A percentile compares a stretch with the other conserved stretches of the same genome.
Conservation (phyloP, 2,113 vertebrate species). For the Misgurnus mizolepis region DNA sequence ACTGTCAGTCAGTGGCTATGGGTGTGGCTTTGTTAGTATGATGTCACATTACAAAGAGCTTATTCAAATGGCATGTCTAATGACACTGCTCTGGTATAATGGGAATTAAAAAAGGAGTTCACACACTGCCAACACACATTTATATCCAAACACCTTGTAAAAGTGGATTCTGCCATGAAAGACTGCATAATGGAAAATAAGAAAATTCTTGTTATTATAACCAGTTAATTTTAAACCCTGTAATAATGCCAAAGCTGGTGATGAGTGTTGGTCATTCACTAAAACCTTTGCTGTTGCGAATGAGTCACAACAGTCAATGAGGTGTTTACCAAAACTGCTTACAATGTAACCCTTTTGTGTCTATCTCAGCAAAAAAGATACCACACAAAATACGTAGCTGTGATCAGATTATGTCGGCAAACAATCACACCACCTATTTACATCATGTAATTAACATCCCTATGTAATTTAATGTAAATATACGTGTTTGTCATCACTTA, state of each 20-base stretch:
- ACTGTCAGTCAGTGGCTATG: too few relatives aligned
- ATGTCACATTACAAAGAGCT: too few relatives aligned
- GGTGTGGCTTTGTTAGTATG: too few relatives aligned
- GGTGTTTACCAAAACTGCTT: constrained; percentile 25
- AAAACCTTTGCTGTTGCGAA: constrained; percentile 19
- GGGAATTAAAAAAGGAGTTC: not conserved
- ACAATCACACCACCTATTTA: not conserved
- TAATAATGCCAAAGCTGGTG: not conserved
- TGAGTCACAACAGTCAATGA: constrained; percentile 26
- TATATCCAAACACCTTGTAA: too few relatives aligned
- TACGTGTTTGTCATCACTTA: constrained; percentile 65
- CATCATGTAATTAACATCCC: constrained; percentile 54
- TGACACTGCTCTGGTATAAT: too few relatives aligned
- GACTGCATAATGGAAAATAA: not conserved
- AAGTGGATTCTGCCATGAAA: not conserved
- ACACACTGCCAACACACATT: too few relatives aligned
- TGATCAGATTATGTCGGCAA: not conserved
- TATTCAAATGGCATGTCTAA: too few relatives aligned
- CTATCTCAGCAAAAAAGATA: constrained; percentile 15
- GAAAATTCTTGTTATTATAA: too few relatives aligned
- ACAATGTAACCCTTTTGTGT: not conserved
- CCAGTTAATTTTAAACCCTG: not conserved
- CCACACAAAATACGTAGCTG: not conserved
- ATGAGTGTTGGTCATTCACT: constrained; percentile 5
- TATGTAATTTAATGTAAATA: not conserved